A percentile compares a stretch with the other conserved stretches of the same genome.
Evolutionary conservation across 1,140 invertebrate genomes (phyloP).

Genomic region (Ctenoplectra terminalis): DNA sequence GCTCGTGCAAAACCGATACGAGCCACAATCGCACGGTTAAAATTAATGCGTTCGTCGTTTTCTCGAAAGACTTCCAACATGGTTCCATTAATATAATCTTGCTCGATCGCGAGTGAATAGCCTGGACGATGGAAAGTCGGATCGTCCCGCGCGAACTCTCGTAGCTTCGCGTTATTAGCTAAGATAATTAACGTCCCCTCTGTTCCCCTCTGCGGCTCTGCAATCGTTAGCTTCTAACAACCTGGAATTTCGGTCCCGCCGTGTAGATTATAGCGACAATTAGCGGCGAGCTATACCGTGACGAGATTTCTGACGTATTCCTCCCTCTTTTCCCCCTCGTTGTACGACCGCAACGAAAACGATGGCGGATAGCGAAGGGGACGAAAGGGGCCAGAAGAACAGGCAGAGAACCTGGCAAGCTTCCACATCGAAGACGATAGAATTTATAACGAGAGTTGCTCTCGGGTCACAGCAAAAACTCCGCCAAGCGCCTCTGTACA

Average conservation of each 20-base stretch:
- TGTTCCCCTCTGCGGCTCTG: constrained; percentile 24
- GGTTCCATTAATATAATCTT: constrained; percentile 29
- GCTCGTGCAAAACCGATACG: background rate
- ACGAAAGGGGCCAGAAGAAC: constrained; percentile 20
- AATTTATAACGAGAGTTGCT: constrained; percentile 71
- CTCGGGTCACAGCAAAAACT: constrained; percentile 67
- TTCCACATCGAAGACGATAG: constrained; percentile 67
- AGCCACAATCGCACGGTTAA: background rate
- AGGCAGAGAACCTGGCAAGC: constrained; percentile 49
- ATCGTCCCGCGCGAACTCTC: constrained; percentile 43
- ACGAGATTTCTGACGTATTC: constrained; percentile 73
- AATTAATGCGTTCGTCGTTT: constrained; percentile 18
- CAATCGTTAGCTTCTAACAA: constrained; percentile 76
- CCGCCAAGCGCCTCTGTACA: constrained; percentile 54
- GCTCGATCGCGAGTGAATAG: background rate
- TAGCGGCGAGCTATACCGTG: constrained; percentile 65
- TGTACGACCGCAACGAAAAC: too few relatives aligned
- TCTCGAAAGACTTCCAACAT: background rate
- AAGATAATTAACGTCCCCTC: constrained; percentile 74
- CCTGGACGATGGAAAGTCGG: constrained; percentile 43
- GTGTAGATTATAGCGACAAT: constrained; percentile 69
- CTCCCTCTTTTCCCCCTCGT: constrained; percentile 25
- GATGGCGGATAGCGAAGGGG: background rate
- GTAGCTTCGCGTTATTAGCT: constrained; percentile 77
- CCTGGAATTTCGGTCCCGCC: constrained; percentile 70